These are phyloP conservation scores for Copsychus sechellarum DNA, from an alignment of 2,113 vertebrate species.

Conservation along the genomic window DNA sequence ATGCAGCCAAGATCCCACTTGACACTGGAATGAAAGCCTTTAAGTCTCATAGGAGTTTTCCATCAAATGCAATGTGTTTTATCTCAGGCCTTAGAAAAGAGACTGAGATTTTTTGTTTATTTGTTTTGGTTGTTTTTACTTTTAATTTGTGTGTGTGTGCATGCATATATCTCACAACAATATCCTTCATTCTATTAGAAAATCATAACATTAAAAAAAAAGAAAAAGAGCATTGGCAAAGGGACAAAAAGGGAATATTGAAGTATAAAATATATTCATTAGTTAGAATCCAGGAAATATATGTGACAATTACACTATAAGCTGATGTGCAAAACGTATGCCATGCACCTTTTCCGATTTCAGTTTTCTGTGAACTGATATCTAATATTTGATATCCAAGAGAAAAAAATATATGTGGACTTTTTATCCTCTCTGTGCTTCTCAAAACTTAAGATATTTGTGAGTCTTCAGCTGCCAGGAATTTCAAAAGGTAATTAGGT, in stretches of 20 bases:
- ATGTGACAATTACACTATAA: not conserved
- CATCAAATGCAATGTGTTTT: not conserved
- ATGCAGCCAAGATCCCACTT: not conserved
- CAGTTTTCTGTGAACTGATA: not conserved
- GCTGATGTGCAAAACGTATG: not conserved
- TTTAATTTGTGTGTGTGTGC: accelerated
- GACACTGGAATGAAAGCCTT: not conserved
- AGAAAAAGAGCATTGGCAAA: accelerated
- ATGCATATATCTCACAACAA: not conserved
- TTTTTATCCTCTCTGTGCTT: not conserved
- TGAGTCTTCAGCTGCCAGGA: not conserved
- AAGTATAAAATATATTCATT: not conserved
- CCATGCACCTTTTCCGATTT: not conserved
- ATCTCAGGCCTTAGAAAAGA: not conserved
- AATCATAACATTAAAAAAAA: not conserved
- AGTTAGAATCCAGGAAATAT: not conserved
- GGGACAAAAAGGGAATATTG: not conserved
- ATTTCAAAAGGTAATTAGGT: not conserved
- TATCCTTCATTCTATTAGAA: not conserved
- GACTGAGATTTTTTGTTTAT: not conserved
- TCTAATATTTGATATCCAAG: not conserved
- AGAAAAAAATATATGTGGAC: not conserved
- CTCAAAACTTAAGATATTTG: not conserved
- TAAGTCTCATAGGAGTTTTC: not conserved
- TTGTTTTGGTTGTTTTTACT: no score